Percentiles rank a stretch among this genome's conserved stretches.
These are phyloP conservation scores for Trematomus loennbergii DNA, from an alignment of 2,113 vertebrate genomes.

Conservation along the genomic window DNA sequence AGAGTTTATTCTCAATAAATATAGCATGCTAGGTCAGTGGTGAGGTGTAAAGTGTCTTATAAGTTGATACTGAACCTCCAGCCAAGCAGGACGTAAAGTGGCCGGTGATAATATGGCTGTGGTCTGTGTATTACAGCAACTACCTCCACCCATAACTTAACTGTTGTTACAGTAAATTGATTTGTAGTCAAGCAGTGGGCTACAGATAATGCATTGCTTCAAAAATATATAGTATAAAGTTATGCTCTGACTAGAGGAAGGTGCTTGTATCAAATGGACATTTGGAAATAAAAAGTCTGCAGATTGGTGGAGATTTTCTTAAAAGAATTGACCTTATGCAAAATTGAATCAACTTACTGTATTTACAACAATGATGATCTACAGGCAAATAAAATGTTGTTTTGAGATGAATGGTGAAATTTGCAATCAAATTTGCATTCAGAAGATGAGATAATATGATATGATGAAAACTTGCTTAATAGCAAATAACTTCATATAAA, in stretches of 20 bases:
- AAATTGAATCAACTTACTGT: not conserved
- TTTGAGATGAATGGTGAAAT: too few species aligned
- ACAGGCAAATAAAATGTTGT: too few species aligned
- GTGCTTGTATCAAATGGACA: not conserved
- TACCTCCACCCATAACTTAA: not conserved
- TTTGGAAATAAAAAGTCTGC: not conserved
- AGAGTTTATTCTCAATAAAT: not conserved
- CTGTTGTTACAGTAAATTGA: slow-evolving; percentile 16
- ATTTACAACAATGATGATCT: not conserved
- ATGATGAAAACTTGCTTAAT: not conserved
- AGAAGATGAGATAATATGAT: not conserved
- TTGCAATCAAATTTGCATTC: not conserved
- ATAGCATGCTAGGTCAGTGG: not conserved
- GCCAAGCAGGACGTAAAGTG: not conserved
- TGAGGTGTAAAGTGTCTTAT: not conserved
- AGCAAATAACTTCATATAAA: not conserved
- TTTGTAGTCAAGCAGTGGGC: slow-evolving; percentile 6
- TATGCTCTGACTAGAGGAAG: not conserved
- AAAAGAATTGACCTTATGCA: not conserved
- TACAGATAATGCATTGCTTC: not conserved
- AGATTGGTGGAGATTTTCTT: too few species aligned
- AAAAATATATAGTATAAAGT: too few species aligned
- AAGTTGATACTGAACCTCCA: not conserved
- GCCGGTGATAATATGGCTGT: not conserved
- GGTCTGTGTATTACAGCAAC: not conserved